A percentile compares a stretch with the other conserved stretches of the same genome.
phyloP scores from a whole-genome alignment of 2,888 invertebrate species.

The Tetragnatha montana region DNA sequence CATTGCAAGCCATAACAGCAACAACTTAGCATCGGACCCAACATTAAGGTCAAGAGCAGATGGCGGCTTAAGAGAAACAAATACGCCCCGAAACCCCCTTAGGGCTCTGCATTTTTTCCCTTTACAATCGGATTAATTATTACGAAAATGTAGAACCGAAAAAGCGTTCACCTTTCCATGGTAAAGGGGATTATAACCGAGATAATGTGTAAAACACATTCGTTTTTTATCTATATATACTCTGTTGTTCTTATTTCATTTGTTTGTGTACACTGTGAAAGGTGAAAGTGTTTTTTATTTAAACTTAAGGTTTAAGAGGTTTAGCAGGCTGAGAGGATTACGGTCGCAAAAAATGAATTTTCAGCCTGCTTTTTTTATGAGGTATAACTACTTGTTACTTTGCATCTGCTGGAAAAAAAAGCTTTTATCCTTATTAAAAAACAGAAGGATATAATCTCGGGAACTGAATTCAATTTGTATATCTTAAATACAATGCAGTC shows the following conservation, averaged over 20 bases:
- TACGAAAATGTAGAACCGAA: constrained; percentile 3
- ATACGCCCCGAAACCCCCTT: background rate
- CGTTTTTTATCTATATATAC: background rate
- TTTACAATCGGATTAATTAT: constrained; percentile 31
- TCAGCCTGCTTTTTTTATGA: background rate
- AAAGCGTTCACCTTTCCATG: constrained; percentile 30
- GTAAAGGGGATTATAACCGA: constrained; percentile 11
- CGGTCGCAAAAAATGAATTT: background rate
- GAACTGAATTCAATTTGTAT: background rate
- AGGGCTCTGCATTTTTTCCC: constrained; percentile 8
- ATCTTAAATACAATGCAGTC: background rate
- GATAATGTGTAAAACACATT: background rate
- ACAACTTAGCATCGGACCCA: constrained; percentile 13
- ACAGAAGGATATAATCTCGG: background rate
- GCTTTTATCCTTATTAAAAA: background rate
- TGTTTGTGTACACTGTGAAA: constrained; percentile 7
- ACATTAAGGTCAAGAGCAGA: constrained; percentile 46
- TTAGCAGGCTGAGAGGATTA: background rate
- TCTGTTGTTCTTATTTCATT: background rate
- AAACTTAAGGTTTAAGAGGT: background rate
- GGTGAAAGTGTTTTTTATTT: constrained; percentile 21
- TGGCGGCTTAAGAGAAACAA: background rate
- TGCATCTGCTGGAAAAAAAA: background rate
- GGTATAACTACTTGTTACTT: background rate
- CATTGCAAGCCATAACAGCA: background rate